Percentiles rank a stretch among this genome's conserved stretches.
Evolutionary conservation across 1,140 invertebrate species (phyloP).

Genomic region (Drosophila murphyi): DNA sequence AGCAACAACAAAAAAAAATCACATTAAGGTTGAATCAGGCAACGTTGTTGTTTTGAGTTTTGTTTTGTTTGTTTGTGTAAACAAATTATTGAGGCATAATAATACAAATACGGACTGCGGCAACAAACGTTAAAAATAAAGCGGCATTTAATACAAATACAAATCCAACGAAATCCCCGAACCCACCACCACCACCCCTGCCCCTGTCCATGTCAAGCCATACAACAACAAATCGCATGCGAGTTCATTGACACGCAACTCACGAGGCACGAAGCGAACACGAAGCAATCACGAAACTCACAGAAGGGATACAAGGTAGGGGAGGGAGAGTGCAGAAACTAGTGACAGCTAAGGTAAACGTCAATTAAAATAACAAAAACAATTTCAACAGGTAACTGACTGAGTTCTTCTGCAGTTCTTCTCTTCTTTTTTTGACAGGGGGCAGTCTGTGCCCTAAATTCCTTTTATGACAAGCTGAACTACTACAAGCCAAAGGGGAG

Average conservation of each 20-base stretch:
- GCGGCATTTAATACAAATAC: constrained; percentile 50
- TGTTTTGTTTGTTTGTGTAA: constrained; percentile 63
- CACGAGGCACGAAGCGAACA: constrained; percentile 49
- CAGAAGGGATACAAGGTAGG: constrained; percentile 2
- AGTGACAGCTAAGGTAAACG: constrained; percentile 62
- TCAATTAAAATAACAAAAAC: constrained; percentile 72
- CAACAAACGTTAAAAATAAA: constrained; percentile 69
- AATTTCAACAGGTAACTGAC: constrained; percentile 77
- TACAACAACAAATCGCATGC: constrained; percentile 73
- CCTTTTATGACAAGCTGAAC: constrained; percentile 27
- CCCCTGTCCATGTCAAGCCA: constrained; percentile 53
- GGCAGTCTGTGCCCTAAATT: constrained; percentile 33
- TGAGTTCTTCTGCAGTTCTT: constrained; percentile 45
- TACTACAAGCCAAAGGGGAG: constrained; percentile 1
- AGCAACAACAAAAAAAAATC: constrained; percentile 11
- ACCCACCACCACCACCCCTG: background rate
- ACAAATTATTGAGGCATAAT: constrained; percentile 77
- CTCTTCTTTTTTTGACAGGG: constrained; percentile 39
- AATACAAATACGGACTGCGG: constrained; percentile 51
- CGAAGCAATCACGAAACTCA: constrained; percentile 33
- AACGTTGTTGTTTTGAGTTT: constrained; percentile 39
- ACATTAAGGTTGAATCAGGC: background rate
- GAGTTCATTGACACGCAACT: constrained; percentile 77
- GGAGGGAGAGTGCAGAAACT: constrained; percentile 1
- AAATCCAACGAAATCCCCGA: constrained; percentile 34